Evolutionary conservation across 2,888 invertebrate genomes (phyloP).

Genomic region (Nomada fucata): DNA sequence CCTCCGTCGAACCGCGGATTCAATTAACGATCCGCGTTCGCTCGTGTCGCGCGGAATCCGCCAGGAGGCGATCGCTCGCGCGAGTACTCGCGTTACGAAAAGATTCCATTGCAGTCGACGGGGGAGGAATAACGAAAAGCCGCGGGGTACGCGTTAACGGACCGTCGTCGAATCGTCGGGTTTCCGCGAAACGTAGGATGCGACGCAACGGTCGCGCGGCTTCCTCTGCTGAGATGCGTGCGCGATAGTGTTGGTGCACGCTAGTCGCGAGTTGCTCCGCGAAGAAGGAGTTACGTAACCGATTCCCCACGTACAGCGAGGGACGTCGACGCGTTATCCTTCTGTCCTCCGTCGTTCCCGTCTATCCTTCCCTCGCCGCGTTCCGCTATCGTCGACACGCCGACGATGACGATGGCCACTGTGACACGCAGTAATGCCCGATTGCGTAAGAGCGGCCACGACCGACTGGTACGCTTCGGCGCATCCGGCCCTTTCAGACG

Average conservation of each 20-base stretch:
- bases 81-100: neutral
- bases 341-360: constrained; percentile 54
- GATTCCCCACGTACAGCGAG: constrained; percentile 53
- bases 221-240: constrained; percentile 14
- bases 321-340: constrained; percentile 57
- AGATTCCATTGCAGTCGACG: constrained; percentile 14
- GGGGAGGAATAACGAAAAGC: constrained; percentile 23
- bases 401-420: constrained; percentile 28
- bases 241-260: neutral
- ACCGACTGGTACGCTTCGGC: constrained; percentile 46
- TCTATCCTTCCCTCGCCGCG: constrained; percentile 34
- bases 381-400: constrained; percentile 48
- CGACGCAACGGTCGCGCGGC: constrained; percentile 61
- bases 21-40: constrained; percentile 28
- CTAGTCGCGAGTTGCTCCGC: constrained; percentile 37
- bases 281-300: constrained; percentile 72
- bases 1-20: constrained; percentile 20
- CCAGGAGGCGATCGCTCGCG: neutral
- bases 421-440: constrained; percentile 49
- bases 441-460: constrained; percentile 66
- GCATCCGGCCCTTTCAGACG: constrained; percentile 69
- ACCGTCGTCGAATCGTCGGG: constrained; percentile 56
- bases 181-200: constrained; percentile 67
- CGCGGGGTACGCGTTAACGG: constrained; percentile 49
- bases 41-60: constrained; percentile 14